Percentiles rank a stretch among this genome's conserved stretches.
These are phyloP conservation scores for Euzophera pinguis DNA, from an alignment of 2,888 invertebrate genomes.

Conservation along the genomic window DNA sequence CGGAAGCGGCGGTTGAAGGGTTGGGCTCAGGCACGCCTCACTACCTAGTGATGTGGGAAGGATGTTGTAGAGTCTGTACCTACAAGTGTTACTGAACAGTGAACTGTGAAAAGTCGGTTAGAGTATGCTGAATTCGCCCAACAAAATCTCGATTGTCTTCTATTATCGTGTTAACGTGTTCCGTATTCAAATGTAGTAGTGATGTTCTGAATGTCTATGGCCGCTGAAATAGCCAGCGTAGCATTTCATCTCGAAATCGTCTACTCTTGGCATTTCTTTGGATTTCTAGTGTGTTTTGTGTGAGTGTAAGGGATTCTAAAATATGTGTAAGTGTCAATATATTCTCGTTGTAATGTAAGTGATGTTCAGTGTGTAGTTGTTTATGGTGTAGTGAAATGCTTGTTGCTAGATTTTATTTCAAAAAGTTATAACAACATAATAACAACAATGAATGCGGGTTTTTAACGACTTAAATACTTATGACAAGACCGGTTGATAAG, in stretches of 20 bases:
- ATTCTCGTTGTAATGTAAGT: not conserved
- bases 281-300: conserved; percentile 14
- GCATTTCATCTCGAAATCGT: conserved; percentile 4
- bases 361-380: conserved; percentile 2
- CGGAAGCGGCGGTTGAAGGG: conserved; percentile 12
- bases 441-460: too few relatives aligned
- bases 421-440: not conserved
- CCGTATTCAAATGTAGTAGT: conserved; percentile 19
- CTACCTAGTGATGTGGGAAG: conserved; percentile 49
- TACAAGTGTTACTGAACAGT: conserved; percentile 53
- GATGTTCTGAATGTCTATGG: conserved; percentile 11
- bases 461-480: too few relatives aligned
- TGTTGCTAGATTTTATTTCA: not conserved
- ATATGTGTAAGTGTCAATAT: conserved; percentile 7
- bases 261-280: not conserved
- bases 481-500: too few relatives aligned
- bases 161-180: conserved; percentile 20
- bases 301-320: conserved; percentile 26
- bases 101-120: conserved; percentile 33
- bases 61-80: conserved; percentile 57
- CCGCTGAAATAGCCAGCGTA: not conserved
- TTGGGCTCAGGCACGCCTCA: conserved; percentile 33
- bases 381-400: not conserved
- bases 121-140: conserved; percentile 30
- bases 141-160: conserved; percentile 17